Conservation (phyloP, 30 jellyfish, hydroid and myxozoan species). For the Cassiopea andromeda region DNA sequence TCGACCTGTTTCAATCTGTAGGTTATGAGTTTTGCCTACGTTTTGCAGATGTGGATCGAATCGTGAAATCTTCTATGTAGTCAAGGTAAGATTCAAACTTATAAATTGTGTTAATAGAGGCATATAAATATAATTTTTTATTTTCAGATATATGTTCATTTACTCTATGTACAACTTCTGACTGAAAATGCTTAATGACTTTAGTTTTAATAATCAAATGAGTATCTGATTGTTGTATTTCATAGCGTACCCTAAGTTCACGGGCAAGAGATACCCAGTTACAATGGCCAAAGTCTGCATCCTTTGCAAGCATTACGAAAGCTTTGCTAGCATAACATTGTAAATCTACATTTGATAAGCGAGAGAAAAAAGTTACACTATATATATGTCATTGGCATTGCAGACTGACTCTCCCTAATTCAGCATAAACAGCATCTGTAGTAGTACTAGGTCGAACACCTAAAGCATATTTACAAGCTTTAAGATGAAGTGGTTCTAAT, state of each 20-base stretch:
- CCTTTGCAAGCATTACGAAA: conserved; percentile 9
- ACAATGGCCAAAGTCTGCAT: conserved; percentile 47
- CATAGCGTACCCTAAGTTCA: conserved; percentile 24
- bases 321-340: conserved; percentile 49
- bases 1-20: conserved; percentile 46
- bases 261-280: conserved; percentile 42
- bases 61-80: conserved; percentile 9
- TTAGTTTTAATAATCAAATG: conserved; percentile 15
- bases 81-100: conserved; percentile 46
- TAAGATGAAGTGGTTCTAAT: conserved; percentile 28
- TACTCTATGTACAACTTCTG: conserved; percentile 15
- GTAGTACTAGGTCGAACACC: conserved; percentile 41
- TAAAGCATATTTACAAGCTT: conserved; percentile 47
- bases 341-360: conserved; percentile 13
- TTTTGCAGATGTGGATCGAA: conserved; percentile 23
- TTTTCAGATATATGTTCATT: conserved; percentile 31
- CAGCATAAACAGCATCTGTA: conserved; percentile 44
- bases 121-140: conserved; percentile 15
- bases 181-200: conserved; percentile 24
- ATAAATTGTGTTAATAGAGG: conserved; percentile 37
- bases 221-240: conserved; percentile 43
- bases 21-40: conserved; percentile 25
- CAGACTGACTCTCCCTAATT: conserved; percentile 27
- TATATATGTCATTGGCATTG: conserved; percentile 10
- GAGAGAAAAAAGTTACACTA: conserved; percentile 17